phyloP scores from a whole-genome alignment of 2,797 vertebrate species.

The Sebastes umbrosus region DNA sequence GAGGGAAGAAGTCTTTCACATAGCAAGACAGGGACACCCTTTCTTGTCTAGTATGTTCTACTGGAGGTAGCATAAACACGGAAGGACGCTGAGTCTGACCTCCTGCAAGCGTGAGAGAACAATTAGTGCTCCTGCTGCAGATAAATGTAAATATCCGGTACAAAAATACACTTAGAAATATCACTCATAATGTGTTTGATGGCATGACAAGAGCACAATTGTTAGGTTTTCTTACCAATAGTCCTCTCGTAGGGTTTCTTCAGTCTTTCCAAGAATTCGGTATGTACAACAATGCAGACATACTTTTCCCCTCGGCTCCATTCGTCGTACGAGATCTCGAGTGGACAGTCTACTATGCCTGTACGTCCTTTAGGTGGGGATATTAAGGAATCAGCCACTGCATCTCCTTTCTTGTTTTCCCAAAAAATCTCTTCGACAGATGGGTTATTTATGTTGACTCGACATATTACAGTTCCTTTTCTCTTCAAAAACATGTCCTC shows the following conservation, averaged over 20 bases:
- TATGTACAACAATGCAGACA: constrained; percentile 34
- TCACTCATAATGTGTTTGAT: background rate
- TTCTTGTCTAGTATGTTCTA: constrained; percentile 21
- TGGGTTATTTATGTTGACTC: background rate
- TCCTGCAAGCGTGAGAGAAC: constrained; percentile 71
- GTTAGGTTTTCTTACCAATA: constrained; percentile 60
- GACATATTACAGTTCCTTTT: constrained; percentile 36
- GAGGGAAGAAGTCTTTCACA: constrained; percentile 78
- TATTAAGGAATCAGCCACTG: accelerated
- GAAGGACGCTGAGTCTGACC: background rate
- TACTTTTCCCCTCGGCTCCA: constrained; percentile 38
- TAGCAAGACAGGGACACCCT: constrained; percentile 79
- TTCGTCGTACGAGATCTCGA: constrained; percentile 50
- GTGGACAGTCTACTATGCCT: accelerated
- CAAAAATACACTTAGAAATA: background rate
- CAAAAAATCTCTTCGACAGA: accelerated
- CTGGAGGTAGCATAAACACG: constrained; percentile 75
- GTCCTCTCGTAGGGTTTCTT: background rate
- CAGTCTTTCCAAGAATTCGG: accelerated
- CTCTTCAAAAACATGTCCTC: constrained; percentile 21
- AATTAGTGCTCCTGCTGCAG: constrained; percentile 37
- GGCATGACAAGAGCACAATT: background rate
- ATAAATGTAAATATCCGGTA: background rate
- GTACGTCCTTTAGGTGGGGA: accelerated
- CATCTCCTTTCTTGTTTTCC: accelerated